Evolutionary conservation across 2,888 invertebrate species (phyloP), one percentile per base, ranked within the genome.

Genomic region (Lithophane ornitopus): DNA sequence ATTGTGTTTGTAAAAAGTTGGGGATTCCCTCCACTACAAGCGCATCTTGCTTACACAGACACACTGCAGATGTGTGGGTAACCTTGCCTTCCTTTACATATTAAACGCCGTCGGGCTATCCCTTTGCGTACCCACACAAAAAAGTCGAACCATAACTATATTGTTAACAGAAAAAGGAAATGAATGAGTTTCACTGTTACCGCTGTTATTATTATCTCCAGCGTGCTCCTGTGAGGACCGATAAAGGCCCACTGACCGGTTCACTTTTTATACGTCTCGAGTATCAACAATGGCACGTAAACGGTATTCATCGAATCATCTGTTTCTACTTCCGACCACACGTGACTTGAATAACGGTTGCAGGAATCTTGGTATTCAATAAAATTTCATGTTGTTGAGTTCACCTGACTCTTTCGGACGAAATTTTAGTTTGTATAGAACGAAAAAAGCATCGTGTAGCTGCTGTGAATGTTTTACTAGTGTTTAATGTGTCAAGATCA

Each of bases 1-100:
- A 96, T 96, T 96, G 96, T 96, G 96, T 96, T 96, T 94, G 96
- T 96, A 96, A 96, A 96, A 96, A 96, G 94, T 96, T 95, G 96
- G 96, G 96, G 95, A 96, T 95, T 95, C 96, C 96, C 96, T 95
- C 94, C 91, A 96, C 95, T 94, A 96, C 96, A 95, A 92, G 91
- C 94, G 92, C 95, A 94, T 92, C 93, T 94, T 87, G 69, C 84
- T 74, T 93, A 94, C 93, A 94, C 93, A 90, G 92, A 94, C 92
- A 92, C 91, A 89, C 82, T 85, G 89, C 90, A 88, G 88, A 90
- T 91, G 95, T 96, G 96, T 95, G 95, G 94, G 94, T 95, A 95
- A 95, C 96, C 96, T 96, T 95, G 95, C 94, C 96, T 95, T 96
- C 95, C 94, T 96, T 96, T 96, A 96, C 96, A 96, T 96, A 96